A percentile compares a stretch with the other conserved stretches of the same genome.
phyloP scores from a whole-genome alignment of 1,140 invertebrate genomes.

The Pantala flavescens region DNA sequence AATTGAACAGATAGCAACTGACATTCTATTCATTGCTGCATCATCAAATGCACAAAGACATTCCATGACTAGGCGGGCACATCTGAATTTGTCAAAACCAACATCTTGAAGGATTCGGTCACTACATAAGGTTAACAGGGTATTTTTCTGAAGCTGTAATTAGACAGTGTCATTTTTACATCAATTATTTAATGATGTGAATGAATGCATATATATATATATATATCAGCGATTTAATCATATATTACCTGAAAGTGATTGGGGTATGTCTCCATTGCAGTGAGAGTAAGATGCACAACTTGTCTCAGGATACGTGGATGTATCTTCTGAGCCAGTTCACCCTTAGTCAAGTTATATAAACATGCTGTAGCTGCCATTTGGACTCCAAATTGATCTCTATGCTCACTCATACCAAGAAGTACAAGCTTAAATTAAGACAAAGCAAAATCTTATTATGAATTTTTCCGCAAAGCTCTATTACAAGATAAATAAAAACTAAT shows the following conservation, averaged over 20 bases:
- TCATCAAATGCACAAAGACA: slow-evolving; percentile 63
- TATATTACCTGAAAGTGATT: slow-evolving; percentile 44
- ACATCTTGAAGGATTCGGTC: slow-evolving; percentile 67
- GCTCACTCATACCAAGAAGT: slow-evolving; percentile 55
- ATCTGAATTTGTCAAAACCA: slow-evolving; percentile 62
- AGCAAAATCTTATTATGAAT: not conserved
- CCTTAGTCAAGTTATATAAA: slow-evolving; percentile 67
- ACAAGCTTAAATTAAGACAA: slow-evolving; percentile 43
- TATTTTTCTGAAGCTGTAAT: slow-evolving; percentile 63
- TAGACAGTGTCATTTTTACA: not conserved
- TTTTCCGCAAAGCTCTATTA: not conserved
- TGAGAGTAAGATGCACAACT: slow-evolving; percentile 56
- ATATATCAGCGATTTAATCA: not conserved
- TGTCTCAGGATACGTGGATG: slow-evolving; percentile 54
- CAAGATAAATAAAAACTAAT: no score
- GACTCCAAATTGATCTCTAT: slow-evolving; percentile 53
- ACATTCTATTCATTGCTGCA: slow-evolving; percentile 66
- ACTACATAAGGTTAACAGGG: slow-evolving; percentile 63
- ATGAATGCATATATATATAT: not conserved
- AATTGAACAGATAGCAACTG: slow-evolving; percentile 73
- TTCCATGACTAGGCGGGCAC: slow-evolving; percentile 65
- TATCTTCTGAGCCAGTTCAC: slow-evolving; percentile 51
- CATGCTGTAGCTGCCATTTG: slow-evolving; percentile 75
- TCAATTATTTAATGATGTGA: not conserved
- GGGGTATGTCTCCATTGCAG: slow-evolving; percentile 63